Base-by-base conservation (phyloP, 2,797 vertebrate species). In the Pipistrellus pygmaeus region DNA sequence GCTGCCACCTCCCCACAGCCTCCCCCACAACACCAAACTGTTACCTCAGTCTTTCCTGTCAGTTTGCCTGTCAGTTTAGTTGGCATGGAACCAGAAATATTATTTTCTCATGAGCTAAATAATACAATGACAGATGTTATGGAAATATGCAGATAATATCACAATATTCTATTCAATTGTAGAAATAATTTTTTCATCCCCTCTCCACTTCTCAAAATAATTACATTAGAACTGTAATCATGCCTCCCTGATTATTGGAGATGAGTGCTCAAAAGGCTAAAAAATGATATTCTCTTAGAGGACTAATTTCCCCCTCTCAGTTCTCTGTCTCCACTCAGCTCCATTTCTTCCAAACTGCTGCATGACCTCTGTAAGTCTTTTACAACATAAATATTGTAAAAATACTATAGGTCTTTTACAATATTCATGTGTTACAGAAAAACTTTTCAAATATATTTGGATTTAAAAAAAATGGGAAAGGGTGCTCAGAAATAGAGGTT, bases 31-130 rank as follows among this genome's bases (percentile, higher is more conserved):
- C 10, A 48, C 44, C 8, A 17, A 3, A 38, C 64, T 35, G 7
- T 91, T 35, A 44, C 62, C 30, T 64, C 62, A 95, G 82, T 44
- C 38, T 94, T 82, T 66, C 73, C 57, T 80, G 46, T 85, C 44
- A 25, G 46, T 62, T 44, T 87, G 38, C 62, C 44, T 76, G 12
- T 77, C 27, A 25, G 4, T 55, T 83, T 38, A 75, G 71, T 27
- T 88, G 80, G n/a, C 13, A 14, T 57, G 13, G 76, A 91, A 87
- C 41, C 51, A 85, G 77, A 95, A 92, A 91, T 87, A 51, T 32
- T 94, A 64, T 66, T 90, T 92, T 83, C 75, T 95, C 75, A 30
- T 80, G 35, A 77, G 62, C 32, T 90, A 93, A 86, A 38, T 88
- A 91, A 62, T 62, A 20, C 20, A 90, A 53, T 75, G 91, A 66